These are phyloP conservation scores for Quadriops clusia DNA, from an alignment of 2,888 invertebrate genomes.

Conservation along the genomic window DNA sequence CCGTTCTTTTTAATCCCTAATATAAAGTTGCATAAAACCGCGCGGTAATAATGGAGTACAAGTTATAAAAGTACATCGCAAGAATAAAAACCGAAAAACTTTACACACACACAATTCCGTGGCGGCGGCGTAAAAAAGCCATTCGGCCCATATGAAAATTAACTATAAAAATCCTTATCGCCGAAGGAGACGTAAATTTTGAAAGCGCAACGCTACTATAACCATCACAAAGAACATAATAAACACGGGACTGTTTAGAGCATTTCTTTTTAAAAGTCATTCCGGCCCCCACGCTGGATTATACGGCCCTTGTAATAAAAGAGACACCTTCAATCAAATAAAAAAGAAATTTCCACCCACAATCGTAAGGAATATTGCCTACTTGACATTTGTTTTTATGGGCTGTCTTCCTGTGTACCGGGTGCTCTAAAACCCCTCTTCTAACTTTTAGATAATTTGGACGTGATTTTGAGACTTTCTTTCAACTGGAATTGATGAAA, in stretches of 20 bases:
- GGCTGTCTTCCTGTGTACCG: no score
- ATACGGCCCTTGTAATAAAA: constrained; percentile 16
- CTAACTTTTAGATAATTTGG: no score
- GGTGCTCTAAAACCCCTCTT: no score
- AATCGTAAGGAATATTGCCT: constrained; percentile 16
- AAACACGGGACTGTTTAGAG: constrained; percentile 15
- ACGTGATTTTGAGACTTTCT: no score
- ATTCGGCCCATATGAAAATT: constrained; percentile 19
- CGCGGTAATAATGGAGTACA: no score
- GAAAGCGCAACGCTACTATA: constrained; percentile 15
- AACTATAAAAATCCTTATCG: constrained; percentile 22
- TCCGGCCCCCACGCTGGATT: constrained; percentile 9
- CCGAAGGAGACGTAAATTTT: constrained; percentile 17
- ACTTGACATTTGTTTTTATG: constrained; percentile 15
- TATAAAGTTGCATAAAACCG: no score
- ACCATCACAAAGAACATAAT: constrained; percentile 19
- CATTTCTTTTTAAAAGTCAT: constrained; percentile 23
- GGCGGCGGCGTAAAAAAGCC: constrained; percentile 11
- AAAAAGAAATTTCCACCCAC: constrained; percentile 17
- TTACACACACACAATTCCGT: no score
- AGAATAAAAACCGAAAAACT: no score
- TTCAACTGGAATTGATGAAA: no score
- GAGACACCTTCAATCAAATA: constrained; percentile 21
- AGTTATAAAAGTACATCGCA: no score
- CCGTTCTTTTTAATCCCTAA: no score